Evolutionary conservation across 2,113 vertebrate genomes (phyloP).

Genomic region (Macquaria ambigua): DNA sequence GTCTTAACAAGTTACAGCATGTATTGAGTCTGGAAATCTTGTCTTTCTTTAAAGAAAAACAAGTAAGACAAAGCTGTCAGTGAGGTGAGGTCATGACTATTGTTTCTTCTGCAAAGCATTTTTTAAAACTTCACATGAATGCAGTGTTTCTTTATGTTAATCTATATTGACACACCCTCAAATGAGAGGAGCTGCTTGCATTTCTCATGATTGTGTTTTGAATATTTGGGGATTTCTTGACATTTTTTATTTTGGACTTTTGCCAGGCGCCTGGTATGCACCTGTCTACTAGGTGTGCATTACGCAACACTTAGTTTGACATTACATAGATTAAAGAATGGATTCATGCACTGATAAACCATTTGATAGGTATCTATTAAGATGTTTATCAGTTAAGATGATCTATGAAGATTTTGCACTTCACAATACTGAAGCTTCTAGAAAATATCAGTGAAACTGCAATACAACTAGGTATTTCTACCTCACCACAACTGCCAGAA

Average conservation of each 20-base stretch:
- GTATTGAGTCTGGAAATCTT: conserved; percentile 13
- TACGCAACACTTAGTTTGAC: background rate
- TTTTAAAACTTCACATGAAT: background rate
- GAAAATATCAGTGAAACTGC: background rate
- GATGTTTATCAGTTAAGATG: too few species aligned
- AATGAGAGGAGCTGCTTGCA: background rate
- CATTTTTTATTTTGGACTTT: too few species aligned
- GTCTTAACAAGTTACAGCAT: conserved; percentile 19
- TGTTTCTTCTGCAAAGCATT: background rate
- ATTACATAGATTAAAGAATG: background rate
- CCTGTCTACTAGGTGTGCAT: background rate
- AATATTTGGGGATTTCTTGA: background rate
- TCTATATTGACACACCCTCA: background rate
- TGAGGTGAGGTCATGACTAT: background rate
- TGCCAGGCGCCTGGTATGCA: background rate
- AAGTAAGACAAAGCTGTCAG: background rate
- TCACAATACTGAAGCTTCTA: background rate
- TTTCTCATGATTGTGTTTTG: background rate
- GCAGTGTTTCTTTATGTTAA: background rate
- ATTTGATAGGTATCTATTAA: background rate
- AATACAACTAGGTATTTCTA: conserved; percentile 7
- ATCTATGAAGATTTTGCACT: too few species aligned
- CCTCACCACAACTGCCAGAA: background rate
- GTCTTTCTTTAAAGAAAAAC: background rate
- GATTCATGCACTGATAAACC: background rate